phyloP scores from a whole-genome alignment of 2,113 vertebrate species.

The Calonectris borealis region DNA sequence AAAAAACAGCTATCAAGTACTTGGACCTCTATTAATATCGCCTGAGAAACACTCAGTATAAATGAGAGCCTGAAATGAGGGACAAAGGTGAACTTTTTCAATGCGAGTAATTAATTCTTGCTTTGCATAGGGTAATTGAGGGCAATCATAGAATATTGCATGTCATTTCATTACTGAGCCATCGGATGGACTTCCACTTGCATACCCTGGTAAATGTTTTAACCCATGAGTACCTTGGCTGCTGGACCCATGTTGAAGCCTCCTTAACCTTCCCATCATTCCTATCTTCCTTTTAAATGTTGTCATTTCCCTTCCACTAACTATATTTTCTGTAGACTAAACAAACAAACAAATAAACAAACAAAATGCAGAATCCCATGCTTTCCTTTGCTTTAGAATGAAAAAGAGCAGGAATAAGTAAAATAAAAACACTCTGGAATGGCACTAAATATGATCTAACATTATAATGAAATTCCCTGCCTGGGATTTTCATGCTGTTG shows the following conservation, averaged over 20 bases:
- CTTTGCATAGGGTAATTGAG: constrained; percentile 88
- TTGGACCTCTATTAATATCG: constrained; percentile 56
- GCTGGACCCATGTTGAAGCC: background rate
- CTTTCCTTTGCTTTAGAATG: background rate
- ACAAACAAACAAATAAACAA: background rate
- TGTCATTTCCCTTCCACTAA: constrained; percentile 6
- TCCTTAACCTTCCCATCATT: background rate
- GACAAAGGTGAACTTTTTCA: constrained; percentile 77
- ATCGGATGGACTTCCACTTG: constrained; percentile 72
- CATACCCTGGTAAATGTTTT: constrained; percentile 50
- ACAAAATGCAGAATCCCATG: background rate
- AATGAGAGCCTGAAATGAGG: constrained; percentile 69
- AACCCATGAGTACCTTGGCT: constrained; percentile 54
- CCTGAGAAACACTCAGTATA: constrained; percentile 44
- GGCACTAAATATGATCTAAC: background rate
- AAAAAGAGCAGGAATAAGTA: background rate
- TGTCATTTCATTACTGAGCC: constrained; percentile 79
- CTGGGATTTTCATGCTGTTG: background rate
- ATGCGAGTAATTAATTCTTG: constrained; percentile 83
- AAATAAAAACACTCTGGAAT: background rate
- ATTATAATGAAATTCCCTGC: background rate
- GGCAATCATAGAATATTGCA: constrained; percentile 78
- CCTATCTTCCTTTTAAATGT: background rate
- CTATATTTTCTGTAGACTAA: background rate
- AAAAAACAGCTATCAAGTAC: constrained; percentile 41